Evolutionary conservation across 1,140 invertebrate genomes (phyloP).

Genomic region (Lepidostoma basale): DNA sequence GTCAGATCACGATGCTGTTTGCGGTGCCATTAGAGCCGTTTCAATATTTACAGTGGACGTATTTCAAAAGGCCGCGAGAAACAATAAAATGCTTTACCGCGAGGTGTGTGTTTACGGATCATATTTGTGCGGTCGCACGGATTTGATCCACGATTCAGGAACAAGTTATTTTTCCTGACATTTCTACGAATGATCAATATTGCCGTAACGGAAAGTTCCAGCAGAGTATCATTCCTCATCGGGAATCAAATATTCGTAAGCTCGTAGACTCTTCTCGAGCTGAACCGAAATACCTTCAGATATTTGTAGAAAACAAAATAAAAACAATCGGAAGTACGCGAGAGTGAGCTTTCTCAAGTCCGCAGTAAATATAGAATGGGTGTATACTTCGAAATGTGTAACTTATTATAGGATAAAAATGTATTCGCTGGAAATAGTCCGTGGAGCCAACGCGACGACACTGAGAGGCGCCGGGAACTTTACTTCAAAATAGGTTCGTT

Average conservation of each 20-base stretch:
- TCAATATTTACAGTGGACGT: constrained; percentile 6
- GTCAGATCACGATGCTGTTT: constrained; percentile 22
- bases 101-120: constrained; percentile 9
- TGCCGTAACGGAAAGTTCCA: not conserved
- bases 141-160: not conserved
- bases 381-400: constrained; percentile 26
- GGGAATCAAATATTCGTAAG: not conserved
- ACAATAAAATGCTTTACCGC: constrained; percentile 1
- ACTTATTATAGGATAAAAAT: constrained; percentile 34
- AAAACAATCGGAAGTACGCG: constrained; percentile 25
- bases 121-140: not conserved
- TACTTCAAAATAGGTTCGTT: not conserved
- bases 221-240: not conserved
- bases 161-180: constrained; percentile 10
- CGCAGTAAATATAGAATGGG: constrained; percentile 22
- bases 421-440: constrained; percentile 27
- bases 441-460: constrained; percentile 22
- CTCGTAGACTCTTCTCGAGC: not conserved
- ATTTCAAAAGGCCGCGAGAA: constrained; percentile 4
- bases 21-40: constrained; percentile 6
- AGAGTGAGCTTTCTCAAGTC: constrained; percentile 2
- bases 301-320: constrained; percentile 3
- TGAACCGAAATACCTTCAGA: constrained; percentile 8
- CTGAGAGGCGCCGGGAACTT: constrained; percentile 3
- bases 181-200: constrained; percentile 20